Percentiles rank a stretch among this genome's conserved stretches.
phyloP scores from a whole-genome alignment of 1,140 invertebrate species.

The Acyrthosiphon pisum region DNA sequence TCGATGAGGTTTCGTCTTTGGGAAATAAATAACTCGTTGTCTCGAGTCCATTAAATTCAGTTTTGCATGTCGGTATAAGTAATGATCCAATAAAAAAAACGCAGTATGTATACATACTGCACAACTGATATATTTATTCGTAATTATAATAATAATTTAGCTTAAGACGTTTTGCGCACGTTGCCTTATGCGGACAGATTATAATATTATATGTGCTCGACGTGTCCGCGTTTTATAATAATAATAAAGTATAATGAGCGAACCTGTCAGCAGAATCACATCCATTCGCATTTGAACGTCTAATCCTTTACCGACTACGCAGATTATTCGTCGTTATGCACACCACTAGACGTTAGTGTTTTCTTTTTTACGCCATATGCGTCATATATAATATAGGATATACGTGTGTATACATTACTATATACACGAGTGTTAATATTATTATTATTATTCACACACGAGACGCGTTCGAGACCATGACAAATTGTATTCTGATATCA shows the following conservation, averaged over 20 bases:
- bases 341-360: neutral
- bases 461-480: neutral
- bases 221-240: neutral
- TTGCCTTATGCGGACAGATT: conserved; percentile 39
- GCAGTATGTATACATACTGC: neutral
- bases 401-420: neutral
- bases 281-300: neutral
- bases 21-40: conserved; percentile 43
- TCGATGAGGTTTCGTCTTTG: conserved; percentile 23
- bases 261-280: conserved; percentile 35
- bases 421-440: neutral
- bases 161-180: conserved; percentile 16
- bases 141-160: conserved; percentile 46
- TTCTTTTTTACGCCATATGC: neutral
- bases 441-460: neutral
- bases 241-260: neutral
- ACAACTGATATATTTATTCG: conserved; percentile 28
- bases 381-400: neutral
- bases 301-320: conserved; percentile 12
- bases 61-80: conserved; percentile 41
- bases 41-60: conserved; percentile 48
- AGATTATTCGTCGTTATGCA: conserved; percentile 17
- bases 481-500: neutral
- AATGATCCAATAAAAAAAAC: conserved; percentile 43
- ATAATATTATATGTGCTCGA: conserved; percentile 23